phyloP scores from a whole-genome alignment of 2,797 vertebrate genomes.

The Coendou prehensilis region DNA sequence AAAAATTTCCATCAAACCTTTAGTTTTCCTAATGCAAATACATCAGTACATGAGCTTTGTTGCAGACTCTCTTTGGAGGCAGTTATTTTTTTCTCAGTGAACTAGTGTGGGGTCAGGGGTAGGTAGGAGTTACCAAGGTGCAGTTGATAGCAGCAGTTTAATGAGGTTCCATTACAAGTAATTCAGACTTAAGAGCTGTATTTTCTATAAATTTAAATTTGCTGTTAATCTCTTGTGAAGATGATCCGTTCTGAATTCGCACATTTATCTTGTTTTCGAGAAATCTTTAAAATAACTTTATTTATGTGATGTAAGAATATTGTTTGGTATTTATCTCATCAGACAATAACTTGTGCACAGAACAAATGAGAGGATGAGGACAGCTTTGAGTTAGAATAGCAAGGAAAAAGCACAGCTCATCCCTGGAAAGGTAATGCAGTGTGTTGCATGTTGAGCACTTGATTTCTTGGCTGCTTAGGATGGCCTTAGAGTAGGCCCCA shows the following conservation, averaged over 20 bases:
- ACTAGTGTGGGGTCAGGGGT: background rate
- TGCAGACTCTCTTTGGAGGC: constrained; percentile 13
- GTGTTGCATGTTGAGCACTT: background rate
- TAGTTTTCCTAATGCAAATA: constrained; percentile 37
- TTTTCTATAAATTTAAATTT: constrained; percentile 68
- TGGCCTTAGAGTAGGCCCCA: background rate
- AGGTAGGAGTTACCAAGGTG: background rate
- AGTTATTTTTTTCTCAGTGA: constrained; percentile 2
- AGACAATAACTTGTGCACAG: background rate
- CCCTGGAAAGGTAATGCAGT: background rate
- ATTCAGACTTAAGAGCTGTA: constrained; percentile 17
- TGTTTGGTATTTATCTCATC: background rate
- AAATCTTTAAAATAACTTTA: background rate
- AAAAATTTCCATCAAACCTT: constrained; percentile 24
- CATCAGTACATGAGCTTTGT: constrained; percentile 14
- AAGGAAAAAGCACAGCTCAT: background rate
- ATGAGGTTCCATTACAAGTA: constrained; percentile 50
- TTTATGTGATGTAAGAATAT: background rate
- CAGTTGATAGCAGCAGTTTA: constrained; percentile 24
- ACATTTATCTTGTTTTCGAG: constrained; percentile 37
- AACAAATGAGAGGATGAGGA: constrained; percentile 53
- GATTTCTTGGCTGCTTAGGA: background rate
- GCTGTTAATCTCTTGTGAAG: constrained; percentile 47
- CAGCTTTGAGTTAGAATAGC: constrained; percentile 33
- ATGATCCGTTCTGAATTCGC: background rate